A percentile compares a stretch with the other conserved stretches of the same genome.
Conservation (phyloP, 2,797 vertebrate species). For the Paramormyrops hopkinsi region DNA sequence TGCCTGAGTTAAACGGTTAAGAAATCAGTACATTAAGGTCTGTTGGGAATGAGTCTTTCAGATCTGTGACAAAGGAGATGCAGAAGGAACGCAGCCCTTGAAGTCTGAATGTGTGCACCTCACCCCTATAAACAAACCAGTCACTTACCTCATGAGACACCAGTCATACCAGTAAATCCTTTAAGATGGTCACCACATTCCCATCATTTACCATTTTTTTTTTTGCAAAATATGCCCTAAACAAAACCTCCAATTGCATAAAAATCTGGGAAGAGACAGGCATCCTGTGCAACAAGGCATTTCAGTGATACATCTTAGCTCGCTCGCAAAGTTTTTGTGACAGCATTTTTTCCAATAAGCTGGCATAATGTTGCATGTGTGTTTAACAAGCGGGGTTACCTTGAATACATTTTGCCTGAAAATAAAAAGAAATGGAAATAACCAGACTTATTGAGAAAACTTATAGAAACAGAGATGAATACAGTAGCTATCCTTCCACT, state of each 20-base stretch:
- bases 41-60: neutral
- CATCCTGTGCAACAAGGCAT: neutral
- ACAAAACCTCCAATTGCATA: slow-evolving; percentile 29
- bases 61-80: neutral
- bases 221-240: slow-evolving; percentile 32
- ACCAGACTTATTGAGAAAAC: neutral
- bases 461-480: slow-evolving; percentile 60
- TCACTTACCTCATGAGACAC: slow-evolving; percentile 29
- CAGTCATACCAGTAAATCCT: slow-evolving; percentile 30
- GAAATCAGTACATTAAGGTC: neutral
- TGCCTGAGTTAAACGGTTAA: too few relatives aligned
- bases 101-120: slow-evolving; percentile 50
- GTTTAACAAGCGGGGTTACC: neutral
- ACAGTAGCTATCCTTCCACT: slow-evolving; percentile 57
- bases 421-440: neutral
- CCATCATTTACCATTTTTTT: slow-evolving; percentile 50
- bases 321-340: neutral
- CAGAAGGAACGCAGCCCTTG: slow-evolving; percentile 30
- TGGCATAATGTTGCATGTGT: neutral
- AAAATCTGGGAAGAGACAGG: neutral
- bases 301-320: neutral
- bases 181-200: slow-evolving; percentile 39
- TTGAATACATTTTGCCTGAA: neutral
- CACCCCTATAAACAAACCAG: slow-evolving; percentile 29
- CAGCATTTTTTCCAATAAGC: neutral